Conservation (phyloP, 2,888 invertebrate species). For the Ramazzottius varieornatus region DNA sequence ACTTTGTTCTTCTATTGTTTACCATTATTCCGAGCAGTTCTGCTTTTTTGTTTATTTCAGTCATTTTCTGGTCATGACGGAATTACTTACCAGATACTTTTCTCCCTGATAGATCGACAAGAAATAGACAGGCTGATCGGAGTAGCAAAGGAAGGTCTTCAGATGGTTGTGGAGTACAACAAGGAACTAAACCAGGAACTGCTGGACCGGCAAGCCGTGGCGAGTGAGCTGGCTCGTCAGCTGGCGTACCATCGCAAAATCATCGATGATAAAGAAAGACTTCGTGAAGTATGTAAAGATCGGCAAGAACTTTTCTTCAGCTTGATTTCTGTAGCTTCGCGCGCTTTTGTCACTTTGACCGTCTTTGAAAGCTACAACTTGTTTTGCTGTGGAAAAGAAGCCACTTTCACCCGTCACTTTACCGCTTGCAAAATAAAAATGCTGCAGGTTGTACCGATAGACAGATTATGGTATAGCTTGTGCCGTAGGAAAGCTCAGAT, state of each 20-base stretch:
- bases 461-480: no score
- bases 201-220: neutral
- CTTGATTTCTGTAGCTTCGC: no score
- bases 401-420: no score
- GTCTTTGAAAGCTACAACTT: no score
- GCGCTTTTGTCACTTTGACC: no score
- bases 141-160: neutral
- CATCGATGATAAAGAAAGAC: neutral
- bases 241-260: neutral
- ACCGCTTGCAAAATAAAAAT: no score
- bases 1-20: neutral
- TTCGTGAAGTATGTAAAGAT: constrained; percentile 3
- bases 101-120: neutral
- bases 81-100: neutral
- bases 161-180: neutral
- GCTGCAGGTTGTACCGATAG: no score
- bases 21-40: neutral
- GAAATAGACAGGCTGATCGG: neutral
- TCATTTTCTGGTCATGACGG: neutral
- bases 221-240: neutral
- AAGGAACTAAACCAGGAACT: neutral
- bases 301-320: no score
- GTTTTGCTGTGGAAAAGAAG: no score
- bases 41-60: neutral
- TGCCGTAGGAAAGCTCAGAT: no score